phyloP scores from a whole-genome alignment of 2,113 vertebrate genomes.

The Noctilio leporinus region DNA sequence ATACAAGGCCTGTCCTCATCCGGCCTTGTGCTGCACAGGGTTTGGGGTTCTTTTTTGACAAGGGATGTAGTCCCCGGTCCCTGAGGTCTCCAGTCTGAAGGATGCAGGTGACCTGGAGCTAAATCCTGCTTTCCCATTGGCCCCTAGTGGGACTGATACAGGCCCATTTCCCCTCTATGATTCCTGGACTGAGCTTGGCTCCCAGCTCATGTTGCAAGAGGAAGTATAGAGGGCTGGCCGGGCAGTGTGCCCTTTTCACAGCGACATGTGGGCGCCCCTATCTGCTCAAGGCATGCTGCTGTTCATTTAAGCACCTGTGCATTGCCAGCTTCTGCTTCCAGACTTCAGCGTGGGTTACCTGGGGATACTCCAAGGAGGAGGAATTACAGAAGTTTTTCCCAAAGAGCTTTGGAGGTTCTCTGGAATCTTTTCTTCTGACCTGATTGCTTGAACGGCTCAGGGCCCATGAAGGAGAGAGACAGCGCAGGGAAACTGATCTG shows the following conservation, averaged over 20 bases:
- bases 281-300: not conserved
- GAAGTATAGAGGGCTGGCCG: not conserved
- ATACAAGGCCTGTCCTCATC: not conserved
- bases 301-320: not conserved
- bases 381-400: not conserved
- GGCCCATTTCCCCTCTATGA: not conserved
- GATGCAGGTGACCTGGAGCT: not conserved
- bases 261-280: not conserved
- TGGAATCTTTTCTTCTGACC: not conserved
- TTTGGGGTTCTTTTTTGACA: not conserved
- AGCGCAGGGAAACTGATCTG: not conserved
- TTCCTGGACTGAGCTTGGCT: not conserved
- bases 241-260: not conserved
- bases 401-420: not conserved
- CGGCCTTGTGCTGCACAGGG: not conserved
- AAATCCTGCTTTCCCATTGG: not conserved
- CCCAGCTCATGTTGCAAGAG: not conserved
- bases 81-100: not conserved
- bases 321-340: conserved; percentile 10
- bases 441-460: not conserved
- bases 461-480: not conserved
- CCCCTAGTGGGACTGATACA: not conserved
- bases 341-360: not conserved
- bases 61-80: not conserved
- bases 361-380: not conserved